Conservation (phyloP, 2,113 vertebrate genomes). For the Pavo muticus region DNA sequence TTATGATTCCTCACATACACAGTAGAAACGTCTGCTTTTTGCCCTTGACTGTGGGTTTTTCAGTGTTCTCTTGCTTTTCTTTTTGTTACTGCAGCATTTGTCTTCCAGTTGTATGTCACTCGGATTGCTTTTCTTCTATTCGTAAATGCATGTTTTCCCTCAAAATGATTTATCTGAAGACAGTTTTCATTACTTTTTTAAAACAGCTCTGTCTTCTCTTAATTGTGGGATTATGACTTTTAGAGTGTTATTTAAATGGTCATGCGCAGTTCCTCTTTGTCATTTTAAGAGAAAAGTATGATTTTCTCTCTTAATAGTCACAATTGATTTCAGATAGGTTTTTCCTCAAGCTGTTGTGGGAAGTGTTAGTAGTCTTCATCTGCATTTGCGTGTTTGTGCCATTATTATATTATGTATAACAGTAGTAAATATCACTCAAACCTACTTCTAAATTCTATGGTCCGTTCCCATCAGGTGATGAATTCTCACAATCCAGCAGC, state of each 20-base stretch:
- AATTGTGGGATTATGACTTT: neutral
- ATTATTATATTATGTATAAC: neutral
- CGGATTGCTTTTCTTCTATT: neutral
- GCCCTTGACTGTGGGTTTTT: neutral
- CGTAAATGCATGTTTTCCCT: neutral
- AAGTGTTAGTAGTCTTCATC: neutral
- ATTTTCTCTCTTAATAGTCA: neutral
- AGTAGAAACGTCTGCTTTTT: neutral
- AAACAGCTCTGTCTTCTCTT: neutral
- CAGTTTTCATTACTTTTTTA: neutral
- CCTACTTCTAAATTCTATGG: neutral
- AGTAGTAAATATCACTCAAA: neutral
- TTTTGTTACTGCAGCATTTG: neutral
- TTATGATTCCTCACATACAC: neutral
- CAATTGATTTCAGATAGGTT: neutral
- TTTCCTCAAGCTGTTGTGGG: neutral
- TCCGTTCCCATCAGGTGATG: fast-evolving
- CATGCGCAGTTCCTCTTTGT: neutral
- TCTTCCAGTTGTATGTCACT: neutral
- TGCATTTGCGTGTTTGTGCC: neutral
- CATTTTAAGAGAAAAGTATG: neutral
- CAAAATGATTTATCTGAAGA: neutral
- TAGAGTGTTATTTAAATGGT: neutral
- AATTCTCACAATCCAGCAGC: fast-evolving
- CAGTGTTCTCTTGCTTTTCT: neutral